A percentile compares a stretch with the other conserved stretches of the same genome.
Conservation (phyloP, 2,797 vertebrate genomes). For the Gymnothorax reevesii region DNA sequence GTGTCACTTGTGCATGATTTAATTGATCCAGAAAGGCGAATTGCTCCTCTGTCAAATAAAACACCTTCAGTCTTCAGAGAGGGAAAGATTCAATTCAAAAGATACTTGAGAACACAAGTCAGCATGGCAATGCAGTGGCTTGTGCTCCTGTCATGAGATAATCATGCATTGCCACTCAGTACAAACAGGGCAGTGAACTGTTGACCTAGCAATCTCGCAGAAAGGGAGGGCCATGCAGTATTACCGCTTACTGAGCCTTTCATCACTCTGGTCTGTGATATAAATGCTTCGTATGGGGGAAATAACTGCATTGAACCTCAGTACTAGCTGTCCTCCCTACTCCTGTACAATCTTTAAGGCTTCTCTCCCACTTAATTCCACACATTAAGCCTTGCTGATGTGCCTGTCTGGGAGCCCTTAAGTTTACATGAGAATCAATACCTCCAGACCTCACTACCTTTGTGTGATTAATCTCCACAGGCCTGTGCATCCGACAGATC, state of each 20-base stretch:
- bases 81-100: background rate
- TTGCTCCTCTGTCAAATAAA: conserved; percentile 5
- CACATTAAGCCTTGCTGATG: conserved; percentile 28
- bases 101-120: background rate
- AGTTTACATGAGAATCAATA: conserved; percentile 46
- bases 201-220: background rate
- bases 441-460: conserved; percentile 42
- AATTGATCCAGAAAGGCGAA: conserved; percentile 14
- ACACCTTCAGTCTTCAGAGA: background rate
- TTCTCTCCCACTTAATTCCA: conserved; percentile 36
- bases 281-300: conserved; percentile 7
- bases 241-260: background rate
- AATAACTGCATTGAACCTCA: conserved; percentile 31
- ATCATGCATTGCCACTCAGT: background rate
- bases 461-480: conserved; percentile 48
- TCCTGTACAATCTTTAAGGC: background rate
- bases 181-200: conserved; percentile 15
- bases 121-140: background rate
- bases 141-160: background rate
- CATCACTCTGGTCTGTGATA: background rate
- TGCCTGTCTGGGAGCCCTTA: conserved; percentile 28
- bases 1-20: conserved; percentile 12
- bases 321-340: background rate
- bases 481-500: conserved; percentile 26
- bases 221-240: background rate